Evolutionary conservation across 2,888 invertebrate species (phyloP), one percentile per base, ranked within the genome.

Genomic region (Rhagophthalmus giganteus): DNA sequence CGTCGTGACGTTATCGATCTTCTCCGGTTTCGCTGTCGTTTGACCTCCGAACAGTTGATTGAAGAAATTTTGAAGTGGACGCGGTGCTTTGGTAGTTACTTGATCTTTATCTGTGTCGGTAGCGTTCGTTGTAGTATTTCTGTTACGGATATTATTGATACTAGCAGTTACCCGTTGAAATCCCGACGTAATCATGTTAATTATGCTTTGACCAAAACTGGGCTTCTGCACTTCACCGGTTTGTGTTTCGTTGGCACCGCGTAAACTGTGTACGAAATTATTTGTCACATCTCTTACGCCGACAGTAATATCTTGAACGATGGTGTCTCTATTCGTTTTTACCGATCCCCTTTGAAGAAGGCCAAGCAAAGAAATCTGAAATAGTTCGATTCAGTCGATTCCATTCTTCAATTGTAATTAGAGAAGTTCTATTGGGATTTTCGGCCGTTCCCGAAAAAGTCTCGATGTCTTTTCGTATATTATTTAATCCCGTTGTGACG

Each of bases 361-460:
- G 14, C 14, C 3, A n/a, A 9, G 35, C 14, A 26, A 52, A 52
- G 9, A 47, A 47, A n/a, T 34, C 34, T 11, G 41, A 9, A 47
- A 52, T 31, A 2, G 46, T 52, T 41, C 32, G 20, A 35, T 52
- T 52, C 37, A 52, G 38, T 12, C 13, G 15, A 11, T 35, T 10
- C 52, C 52, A 52, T 15, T 52, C 46, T 26, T 40, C 25, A 7
- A 14, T 13, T 9, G 13, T 47, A 9, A 52, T 40, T 6, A 38
- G 15, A 2, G 46, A 40, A 8, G 37, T 44, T 27, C 28, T 14
- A 7, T 30, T 16, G 8, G 25, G 24, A 10, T 16, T 25, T 14
- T 34, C 25, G n/a, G n/a, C n/a, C n/a, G n/a, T n/a, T n/a, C n/a
- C n/a, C n/a, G n/a, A n/a, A n/a, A n/a, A n/a, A 8, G 37, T 41